A percentile compares a stretch with the other conserved stretches of the same genome.
phyloP scores from a whole-genome alignment of 1,140 invertebrate species.

The Adelges cooleyi region DNA sequence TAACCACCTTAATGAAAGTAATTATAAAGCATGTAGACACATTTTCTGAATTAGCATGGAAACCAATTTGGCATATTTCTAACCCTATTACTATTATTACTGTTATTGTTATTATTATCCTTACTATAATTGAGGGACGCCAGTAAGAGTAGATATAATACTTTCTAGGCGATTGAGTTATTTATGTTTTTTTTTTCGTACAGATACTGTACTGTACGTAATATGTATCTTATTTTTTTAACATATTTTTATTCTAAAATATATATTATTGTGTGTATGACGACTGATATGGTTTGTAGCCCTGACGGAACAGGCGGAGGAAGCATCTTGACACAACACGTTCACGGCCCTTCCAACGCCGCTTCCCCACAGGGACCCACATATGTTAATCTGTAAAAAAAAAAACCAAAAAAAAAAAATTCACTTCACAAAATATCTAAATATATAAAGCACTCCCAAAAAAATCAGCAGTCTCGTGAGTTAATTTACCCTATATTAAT shows the following conservation, averaged over 20 bases:
- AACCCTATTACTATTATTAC: no score
- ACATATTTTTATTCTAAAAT: no score
- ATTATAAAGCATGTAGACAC: constrained; percentile 19
- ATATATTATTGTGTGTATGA: constrained; percentile 29
- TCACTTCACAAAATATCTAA: constrained; percentile 36
- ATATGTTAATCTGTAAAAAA: constrained; percentile 79
- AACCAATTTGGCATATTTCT: no score
- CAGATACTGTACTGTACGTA: no score
- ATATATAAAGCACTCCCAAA: constrained; percentile 8
- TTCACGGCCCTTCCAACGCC: constrained; percentile 48
- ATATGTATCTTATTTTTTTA: no score
- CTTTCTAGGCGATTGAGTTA: no score
- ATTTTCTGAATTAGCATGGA: constrained; percentile 27
- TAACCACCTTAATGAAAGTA: neutral
- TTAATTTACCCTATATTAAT: constrained; percentile 30
- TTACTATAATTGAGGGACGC: no score
- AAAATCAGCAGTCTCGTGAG: constrained; percentile 34
- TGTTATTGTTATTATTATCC: no score
- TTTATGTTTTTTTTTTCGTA: no score
- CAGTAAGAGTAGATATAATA: no score
- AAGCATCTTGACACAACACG: constrained; percentile 30
- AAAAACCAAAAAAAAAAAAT: constrained; percentile 56
- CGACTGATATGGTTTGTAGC: constrained; percentile 31
- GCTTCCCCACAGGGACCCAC: constrained; percentile 79
- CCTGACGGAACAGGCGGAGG: constrained; percentile 30